These are phyloP conservation scores for Anguilla rostrata DNA, from an alignment of 2,113 vertebrate species.

Conservation along the genomic window DNA sequence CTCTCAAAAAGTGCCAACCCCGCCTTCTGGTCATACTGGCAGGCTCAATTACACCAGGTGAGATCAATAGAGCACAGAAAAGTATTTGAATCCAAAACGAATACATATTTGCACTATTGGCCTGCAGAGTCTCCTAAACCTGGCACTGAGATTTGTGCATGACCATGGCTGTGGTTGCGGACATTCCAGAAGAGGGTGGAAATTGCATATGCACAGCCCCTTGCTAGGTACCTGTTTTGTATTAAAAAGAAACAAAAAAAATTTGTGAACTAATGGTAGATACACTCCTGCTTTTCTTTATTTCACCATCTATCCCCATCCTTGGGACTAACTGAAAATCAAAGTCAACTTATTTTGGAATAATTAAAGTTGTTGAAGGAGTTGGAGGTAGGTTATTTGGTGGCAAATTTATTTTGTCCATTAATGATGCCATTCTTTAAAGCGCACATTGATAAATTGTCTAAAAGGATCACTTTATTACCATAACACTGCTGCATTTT, in stretches of 20 bases:
- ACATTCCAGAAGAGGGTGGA: too few species aligned
- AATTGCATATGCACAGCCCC: too few species aligned
- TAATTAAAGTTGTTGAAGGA: background rate
- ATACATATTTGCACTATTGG: too few species aligned
- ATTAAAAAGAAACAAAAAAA: background rate
- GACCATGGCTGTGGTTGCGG: too few species aligned
- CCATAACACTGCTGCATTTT: constrained; percentile 2
- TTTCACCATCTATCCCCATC: background rate
- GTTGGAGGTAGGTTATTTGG: background rate
- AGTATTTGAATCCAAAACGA: too few species aligned
- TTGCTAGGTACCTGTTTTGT: too few species aligned
- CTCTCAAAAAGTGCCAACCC: too few species aligned
- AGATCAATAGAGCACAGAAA: too few species aligned
- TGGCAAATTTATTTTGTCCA: constrained; percentile 8
- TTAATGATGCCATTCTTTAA: background rate
- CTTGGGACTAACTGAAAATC: background rate
- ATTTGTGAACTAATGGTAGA: background rate
- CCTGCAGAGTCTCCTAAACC: too few species aligned
- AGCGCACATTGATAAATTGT: background rate
- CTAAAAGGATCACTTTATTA: background rate
- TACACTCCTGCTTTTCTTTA: background rate
- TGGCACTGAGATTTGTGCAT: too few species aligned
- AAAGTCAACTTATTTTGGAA: background rate
- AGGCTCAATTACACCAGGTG: too few species aligned
- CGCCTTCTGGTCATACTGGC: too few species aligned